Percentiles rank a stretch among this genome's conserved stretches.
Conservation (phyloP, 2,797 vertebrate species). For the Gymnoscopelus microlampas region DNA sequence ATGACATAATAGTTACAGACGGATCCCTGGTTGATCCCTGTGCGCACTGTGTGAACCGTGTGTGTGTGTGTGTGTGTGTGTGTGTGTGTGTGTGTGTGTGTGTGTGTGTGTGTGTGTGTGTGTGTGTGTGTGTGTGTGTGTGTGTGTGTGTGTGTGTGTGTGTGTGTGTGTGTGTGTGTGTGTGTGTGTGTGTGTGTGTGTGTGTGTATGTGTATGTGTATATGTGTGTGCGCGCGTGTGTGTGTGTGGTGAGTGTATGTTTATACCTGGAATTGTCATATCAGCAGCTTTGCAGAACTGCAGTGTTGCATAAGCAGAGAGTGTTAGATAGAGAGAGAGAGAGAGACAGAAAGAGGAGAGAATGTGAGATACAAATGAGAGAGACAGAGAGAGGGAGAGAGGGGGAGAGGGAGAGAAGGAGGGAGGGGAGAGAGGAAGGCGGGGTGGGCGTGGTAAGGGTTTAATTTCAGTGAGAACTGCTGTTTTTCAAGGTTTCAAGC, state of each 20-base stretch:
- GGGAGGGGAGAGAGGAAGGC: background rate
- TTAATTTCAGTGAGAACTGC: conserved; percentile 18
- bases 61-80: conserved; percentile 15
- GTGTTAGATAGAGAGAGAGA: background rate
- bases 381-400: conserved; percentile 7
- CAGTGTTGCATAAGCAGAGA: conserved; percentile 76
- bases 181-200: no score
- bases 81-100: conserved; percentile 25
- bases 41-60: background rate
- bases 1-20: conserved; percentile 36
- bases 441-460: no score
- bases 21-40: conserved; percentile 43
- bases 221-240: no score
- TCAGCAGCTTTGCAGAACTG: conserved; percentile 80
- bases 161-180: no score
- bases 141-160: no score
- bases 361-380: background rate
- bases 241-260: no score
- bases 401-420: conserved; percentile 1
- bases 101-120: conserved; percentile 28
- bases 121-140: no score
- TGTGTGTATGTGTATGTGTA: no score
- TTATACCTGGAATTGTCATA: conserved; percentile 68
- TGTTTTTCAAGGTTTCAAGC: background rate
- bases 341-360: conserved; percentile 9